These are phyloP conservation scores for Dromaius novaehollandiae DNA, from an alignment of 2,113 vertebrate genomes.

Conservation along the genomic window DNA sequence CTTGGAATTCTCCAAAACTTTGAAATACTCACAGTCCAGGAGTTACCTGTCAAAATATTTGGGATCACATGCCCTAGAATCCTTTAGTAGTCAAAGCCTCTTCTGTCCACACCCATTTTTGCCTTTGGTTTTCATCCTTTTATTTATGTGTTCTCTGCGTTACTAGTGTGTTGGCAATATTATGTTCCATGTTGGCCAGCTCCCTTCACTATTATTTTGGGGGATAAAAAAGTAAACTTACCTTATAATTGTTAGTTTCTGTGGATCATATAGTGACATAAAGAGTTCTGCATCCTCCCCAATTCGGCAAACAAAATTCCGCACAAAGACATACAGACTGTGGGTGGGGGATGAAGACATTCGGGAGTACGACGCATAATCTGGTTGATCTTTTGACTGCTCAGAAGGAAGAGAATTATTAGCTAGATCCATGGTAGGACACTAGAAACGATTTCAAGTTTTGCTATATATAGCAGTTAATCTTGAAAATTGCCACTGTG, in stretches of 20 bases:
- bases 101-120: accelerated
- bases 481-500: not conserved
- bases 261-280: constrained; percentile 95
- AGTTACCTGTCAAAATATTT: not conserved
- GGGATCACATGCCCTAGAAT: not conserved
- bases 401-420: not conserved
- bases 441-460: not conserved
- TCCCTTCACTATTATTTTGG: not conserved
- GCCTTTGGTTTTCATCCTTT: not conserved
- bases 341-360: constrained; percentile 93
- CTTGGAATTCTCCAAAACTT: not conserved
- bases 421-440: not conserved
- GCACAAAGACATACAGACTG: constrained; percentile 95
- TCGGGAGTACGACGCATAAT: constrained; percentile 87
- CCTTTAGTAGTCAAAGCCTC: not conserved
- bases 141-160: not conserved
- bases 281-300: constrained; percentile 98
- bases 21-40: not conserved
- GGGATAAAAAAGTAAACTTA: not conserved
- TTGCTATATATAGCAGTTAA: not conserved
- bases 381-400: constrained; percentile 89
- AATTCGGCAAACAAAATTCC: constrained; percentile 97
- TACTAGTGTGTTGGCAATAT: not conserved
- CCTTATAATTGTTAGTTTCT: constrained; percentile 92
- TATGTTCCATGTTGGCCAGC: not conserved